Evolutionary conservation across 2,113 vertebrate species (phyloP).

Genomic region (Hyperoodon ampullatus): DNA sequence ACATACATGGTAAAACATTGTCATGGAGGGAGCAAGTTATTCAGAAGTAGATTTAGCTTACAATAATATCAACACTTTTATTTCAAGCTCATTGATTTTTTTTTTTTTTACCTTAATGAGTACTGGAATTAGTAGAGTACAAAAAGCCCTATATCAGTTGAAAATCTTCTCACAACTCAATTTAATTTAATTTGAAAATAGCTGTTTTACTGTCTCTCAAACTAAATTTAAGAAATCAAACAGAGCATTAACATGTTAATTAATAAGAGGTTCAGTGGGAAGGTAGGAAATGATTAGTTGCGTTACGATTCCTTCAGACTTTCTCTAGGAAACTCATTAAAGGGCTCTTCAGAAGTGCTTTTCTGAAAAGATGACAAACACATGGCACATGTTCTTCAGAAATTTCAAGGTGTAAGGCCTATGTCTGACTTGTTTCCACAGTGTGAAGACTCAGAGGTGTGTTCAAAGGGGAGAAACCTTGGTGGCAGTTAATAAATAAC

Average conservation of each 20-base stretch:
- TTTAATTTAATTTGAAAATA: conserved; percentile 86
- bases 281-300: conserved; percentile 83
- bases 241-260: conserved; percentile 86
- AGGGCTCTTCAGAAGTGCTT: conserved; percentile 80
- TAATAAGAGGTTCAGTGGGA: conserved; percentile 84
- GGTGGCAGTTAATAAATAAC: not conserved
- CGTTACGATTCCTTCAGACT: conserved; percentile 79
- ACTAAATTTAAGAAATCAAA: conserved; percentile 86
- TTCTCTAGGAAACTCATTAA: conserved; percentile 84
- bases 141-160: conserved; percentile 80
- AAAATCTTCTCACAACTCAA: conserved; percentile 81
- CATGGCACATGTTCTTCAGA: conserved; percentile 53
- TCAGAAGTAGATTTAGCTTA: conserved; percentile 76
- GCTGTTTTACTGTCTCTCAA: conserved; percentile 86
- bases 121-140: conserved; percentile 80
- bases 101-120: conserved; percentile 76
- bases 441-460: not conserved
- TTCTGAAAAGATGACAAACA: conserved; percentile 71
- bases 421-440: not conserved
- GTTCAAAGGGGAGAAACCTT: not conserved
- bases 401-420: conserved; percentile 4
- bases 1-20: conserved; percentile 70
- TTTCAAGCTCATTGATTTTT: conserved; percentile 80
- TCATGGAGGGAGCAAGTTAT: conserved; percentile 62
- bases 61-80: conserved; percentile 81